Conservation (phyloP, 2,797 vertebrate genomes). For the Chelon labrosus region DNA sequence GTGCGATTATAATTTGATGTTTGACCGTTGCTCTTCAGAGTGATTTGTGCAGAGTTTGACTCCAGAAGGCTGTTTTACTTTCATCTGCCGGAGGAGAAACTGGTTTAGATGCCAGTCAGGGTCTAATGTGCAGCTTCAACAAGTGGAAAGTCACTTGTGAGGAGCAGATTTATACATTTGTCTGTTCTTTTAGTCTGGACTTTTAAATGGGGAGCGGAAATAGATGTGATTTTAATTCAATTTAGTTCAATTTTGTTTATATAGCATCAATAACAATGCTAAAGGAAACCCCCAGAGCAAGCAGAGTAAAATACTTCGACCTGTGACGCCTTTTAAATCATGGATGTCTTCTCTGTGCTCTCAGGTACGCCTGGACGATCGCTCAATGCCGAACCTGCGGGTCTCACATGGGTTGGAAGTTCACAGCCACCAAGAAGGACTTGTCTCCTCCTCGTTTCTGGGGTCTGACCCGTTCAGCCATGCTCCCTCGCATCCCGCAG, state of each 20-base stretch:
- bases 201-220: background rate
- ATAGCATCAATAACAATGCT: too few species aligned
- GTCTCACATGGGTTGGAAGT: constrained; percentile 98
- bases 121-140: background rate
- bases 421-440: constrained; percentile 95
- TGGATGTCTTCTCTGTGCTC: constrained; percentile 1
- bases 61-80: background rate
- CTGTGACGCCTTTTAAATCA: too few species aligned
- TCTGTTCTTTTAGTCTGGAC: background rate
- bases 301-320: too few species aligned
- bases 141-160: too few species aligned
- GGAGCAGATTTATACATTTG: too few species aligned
- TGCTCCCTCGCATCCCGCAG: constrained; percentile 94
- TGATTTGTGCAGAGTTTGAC: background rate
- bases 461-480: constrained; percentile 96
- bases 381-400: constrained; percentile 94
- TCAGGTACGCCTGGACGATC: constrained; percentile 97
- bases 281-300: too few species aligned
- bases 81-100: background rate
- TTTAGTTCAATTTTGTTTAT: background rate
- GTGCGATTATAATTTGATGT: background rate
- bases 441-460: constrained; percentile 95
- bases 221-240: background rate
- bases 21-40: too few species aligned
- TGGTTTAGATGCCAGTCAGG: background rate